These are phyloP conservation scores for Ophthalmolycus amberensis DNA, from an alignment of 2,113 vertebrate genomes.

Conservation along the genomic window DNA sequence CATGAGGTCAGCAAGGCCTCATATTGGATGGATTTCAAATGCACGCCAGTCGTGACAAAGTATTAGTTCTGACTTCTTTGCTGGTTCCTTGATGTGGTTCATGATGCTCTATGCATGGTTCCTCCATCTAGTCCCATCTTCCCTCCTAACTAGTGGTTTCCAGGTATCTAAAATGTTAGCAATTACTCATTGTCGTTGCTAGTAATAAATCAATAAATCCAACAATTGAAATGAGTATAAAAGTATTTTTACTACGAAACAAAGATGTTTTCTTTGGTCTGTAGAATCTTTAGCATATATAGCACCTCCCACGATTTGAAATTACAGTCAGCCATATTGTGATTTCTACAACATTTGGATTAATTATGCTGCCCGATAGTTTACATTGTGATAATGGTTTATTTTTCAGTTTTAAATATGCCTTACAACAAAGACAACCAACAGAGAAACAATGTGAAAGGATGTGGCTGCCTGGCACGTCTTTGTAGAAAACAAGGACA, in stretches of 20 bases:
- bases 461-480: neutral
- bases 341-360: neutral
- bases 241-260: neutral
- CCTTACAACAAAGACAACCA: neutral
- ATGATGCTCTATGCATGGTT: neutral
- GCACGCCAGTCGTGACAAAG: conserved; percentile 3
- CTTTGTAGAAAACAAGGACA: neutral
- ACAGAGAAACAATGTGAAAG: neutral
- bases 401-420: neutral
- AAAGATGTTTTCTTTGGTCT: neutral
- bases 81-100: neutral
- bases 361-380: neutral
- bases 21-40: conserved; percentile 40
- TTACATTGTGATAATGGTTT: neutral
- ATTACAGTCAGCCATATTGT: neutral
- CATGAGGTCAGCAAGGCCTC: conserved; percentile 29
- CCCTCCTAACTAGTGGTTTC: neutral
- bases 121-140: neutral
- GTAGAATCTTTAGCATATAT: too few species aligned
- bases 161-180: neutral
- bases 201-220: too few species aligned
- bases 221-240: neutral
- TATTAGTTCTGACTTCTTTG: neutral
- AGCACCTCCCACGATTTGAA: too few species aligned
- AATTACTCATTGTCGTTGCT: neutral